A percentile compares a stretch with the other conserved stretches of the same genome.
These are phyloP conservation scores for Epinotia brunnichana DNA, from an alignment of 2,888 invertebrate genomes.

Conservation along the genomic window DNA sequence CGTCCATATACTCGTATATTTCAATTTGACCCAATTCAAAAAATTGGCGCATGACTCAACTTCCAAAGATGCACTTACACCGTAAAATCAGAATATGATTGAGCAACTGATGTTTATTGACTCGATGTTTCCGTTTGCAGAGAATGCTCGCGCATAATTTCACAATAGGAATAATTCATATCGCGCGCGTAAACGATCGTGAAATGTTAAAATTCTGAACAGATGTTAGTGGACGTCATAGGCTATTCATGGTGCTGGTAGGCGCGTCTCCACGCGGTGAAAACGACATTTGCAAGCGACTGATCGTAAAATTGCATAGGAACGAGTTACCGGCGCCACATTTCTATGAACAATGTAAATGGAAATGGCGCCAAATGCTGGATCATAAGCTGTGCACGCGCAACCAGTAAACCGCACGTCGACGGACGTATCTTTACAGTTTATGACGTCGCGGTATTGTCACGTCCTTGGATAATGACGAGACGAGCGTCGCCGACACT, in stretches of 20 bases:
- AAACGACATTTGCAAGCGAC: constrained; percentile 67
- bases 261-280: constrained; percentile 63
- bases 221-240: constrained; percentile 59
- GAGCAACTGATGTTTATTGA: constrained; percentile 69
- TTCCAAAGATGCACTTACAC: constrained; percentile 63
- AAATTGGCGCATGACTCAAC: constrained; percentile 69
- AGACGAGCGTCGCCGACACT: constrained; percentile 47
- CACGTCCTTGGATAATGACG: constrained; percentile 64
- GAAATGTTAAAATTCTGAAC: constrained; percentile 72
- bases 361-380: constrained; percentile 75
- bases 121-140: constrained; percentile 60
- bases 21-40: constrained; percentile 66
- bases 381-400: constrained; percentile 66
- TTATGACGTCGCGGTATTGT: constrained; percentile 59
- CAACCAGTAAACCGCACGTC: constrained; percentile 51
- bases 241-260: constrained; percentile 61
- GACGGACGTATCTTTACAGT: constrained; percentile 50
- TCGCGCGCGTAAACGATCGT: constrained; percentile 60
- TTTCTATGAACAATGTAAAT: constrained; percentile 81
- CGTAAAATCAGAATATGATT: constrained; percentile 56
- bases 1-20: constrained; percentile 63
- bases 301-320: constrained; percentile 76
- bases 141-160: constrained; percentile 47
- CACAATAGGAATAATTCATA: constrained; percentile 54
- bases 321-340: constrained; percentile 77